Evolutionary conservation across 2,888 invertebrate genomes (phyloP).

Genomic region (Glyphotaelius pellucidus): DNA sequence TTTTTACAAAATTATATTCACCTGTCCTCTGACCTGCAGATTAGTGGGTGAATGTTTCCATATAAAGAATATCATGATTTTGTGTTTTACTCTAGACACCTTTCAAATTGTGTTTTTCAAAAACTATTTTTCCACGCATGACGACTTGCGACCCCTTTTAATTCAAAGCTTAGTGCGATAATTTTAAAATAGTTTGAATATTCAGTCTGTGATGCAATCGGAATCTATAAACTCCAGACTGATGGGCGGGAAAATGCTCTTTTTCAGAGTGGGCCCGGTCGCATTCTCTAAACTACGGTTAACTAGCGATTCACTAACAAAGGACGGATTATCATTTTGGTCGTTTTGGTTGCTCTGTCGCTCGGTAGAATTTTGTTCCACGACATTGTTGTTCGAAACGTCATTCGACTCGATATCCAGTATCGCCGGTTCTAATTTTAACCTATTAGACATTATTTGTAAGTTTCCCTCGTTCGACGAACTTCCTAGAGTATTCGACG

Average conservation of each 20-base stretch:
- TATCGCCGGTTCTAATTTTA: constrained; percentile 11
- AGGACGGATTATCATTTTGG: constrained; percentile 57
- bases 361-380: neutral
- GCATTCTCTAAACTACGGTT: neutral
- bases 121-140: neutral
- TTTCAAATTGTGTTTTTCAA: neutral
- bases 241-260: constrained; percentile 62
- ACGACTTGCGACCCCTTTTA: neutral
- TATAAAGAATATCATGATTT: neutral
- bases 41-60: neutral
- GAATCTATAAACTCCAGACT: constrained; percentile 66
- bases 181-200: neutral
- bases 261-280: constrained; percentile 27
- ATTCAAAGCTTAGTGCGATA: neutral
- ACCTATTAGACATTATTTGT: constrained; percentile 2
- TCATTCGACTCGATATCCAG: neutral
- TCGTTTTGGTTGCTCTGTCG: constrained; percentile 17
- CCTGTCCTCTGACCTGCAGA: neutral
- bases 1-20: neutral
- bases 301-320: constrained; percentile 23
- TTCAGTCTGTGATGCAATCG: constrained; percentile 62
- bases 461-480: constrained; percentile 3
- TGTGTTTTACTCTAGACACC: neutral
- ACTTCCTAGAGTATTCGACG: neutral
- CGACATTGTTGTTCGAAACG: neutral